These are phyloP conservation scores for Luehdorfia chinensis DNA, from an alignment of 1,140 invertebrate genomes.

Conservation along the genomic window DNA sequence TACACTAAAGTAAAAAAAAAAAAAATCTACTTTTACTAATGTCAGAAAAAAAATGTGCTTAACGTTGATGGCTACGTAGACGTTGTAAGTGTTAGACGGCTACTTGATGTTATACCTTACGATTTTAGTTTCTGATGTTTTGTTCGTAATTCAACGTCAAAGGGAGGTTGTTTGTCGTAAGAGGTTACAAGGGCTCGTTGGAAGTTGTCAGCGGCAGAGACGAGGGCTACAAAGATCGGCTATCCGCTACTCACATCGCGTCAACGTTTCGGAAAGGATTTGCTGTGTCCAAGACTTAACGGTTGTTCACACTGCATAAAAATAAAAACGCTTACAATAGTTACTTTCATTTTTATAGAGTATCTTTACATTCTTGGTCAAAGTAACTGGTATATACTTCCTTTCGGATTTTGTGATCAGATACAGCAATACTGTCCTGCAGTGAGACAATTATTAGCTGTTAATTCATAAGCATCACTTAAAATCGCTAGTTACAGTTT, in stretches of 20 bases:
- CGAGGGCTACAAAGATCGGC: slow-evolving; percentile 52
- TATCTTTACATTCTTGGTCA: neutral
- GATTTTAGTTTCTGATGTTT: slow-evolving; percentile 33
- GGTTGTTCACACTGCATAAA: slow-evolving; percentile 21
- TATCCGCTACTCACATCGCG: slow-evolving; percentile 30
- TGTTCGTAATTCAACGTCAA: slow-evolving; percentile 44
- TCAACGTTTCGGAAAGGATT: slow-evolving; percentile 58
- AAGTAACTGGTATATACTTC: no score
- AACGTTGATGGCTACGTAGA: slow-evolving; percentile 1
- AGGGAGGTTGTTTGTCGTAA: slow-evolving; percentile 43
- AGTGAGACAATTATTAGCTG: no score
- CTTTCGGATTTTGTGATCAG: no score
- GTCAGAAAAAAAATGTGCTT: neutral
- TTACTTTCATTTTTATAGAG: neutral
- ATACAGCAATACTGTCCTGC: no score
- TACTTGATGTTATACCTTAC: neutral
- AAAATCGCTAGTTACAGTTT: no score
- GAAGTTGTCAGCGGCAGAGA: slow-evolving; percentile 60
- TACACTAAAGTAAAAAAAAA: no score
- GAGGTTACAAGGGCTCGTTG: slow-evolving; percentile 52
- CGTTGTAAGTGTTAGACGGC: neutral
- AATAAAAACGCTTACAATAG: neutral
- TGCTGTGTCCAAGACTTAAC: slow-evolving; percentile 38
- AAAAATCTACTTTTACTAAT: neutral
- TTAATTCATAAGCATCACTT: no score